Evolutionary conservation across 1,140 invertebrate genomes (phyloP).

Genomic region (Lepidurus arcticus): DNA sequence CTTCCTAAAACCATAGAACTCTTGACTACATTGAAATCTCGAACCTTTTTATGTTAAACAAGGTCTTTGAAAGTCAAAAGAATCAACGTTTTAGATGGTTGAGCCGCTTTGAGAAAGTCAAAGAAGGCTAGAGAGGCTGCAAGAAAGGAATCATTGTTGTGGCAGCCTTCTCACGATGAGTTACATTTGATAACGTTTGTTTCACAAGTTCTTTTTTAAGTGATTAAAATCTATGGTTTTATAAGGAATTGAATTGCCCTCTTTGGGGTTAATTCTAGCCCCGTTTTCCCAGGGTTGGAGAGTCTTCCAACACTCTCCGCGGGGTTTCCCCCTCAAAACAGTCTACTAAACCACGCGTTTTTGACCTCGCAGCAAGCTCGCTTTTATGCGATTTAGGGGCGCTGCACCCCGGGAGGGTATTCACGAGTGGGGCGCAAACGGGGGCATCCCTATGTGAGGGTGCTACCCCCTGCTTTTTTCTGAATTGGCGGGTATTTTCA

Average conservation of each 20-base stretch:
- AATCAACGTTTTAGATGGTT: too few relatives aligned
- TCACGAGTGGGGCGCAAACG: neutral
- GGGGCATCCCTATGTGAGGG: neutral
- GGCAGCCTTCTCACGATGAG: too few relatives aligned
- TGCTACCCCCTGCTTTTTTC: neutral
- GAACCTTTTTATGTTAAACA: too few relatives aligned
- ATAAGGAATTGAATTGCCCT: neutral
- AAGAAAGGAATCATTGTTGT: neutral
- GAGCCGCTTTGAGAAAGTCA: neutral
- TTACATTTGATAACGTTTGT: neutral
- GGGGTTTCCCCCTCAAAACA: neutral
- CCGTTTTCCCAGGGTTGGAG: neutral
- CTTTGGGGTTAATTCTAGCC: neutral
- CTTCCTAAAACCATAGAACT: too few relatives aligned
- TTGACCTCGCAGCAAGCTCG: neutral
- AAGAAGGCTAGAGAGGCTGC: neutral
- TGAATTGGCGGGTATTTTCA: slow-evolving; percentile 9
- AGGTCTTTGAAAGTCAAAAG: too few relatives aligned
- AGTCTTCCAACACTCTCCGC: neutral
- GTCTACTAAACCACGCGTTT: neutral
- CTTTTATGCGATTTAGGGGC: neutral
- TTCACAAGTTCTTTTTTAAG: neutral
- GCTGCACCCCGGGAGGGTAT: neutral
- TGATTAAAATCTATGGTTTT: neutral
- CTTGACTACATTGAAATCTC: too few relatives aligned